phyloP scores from a whole-genome alignment of 2,113 vertebrate species.

The Seriola rivoliana region DNA sequence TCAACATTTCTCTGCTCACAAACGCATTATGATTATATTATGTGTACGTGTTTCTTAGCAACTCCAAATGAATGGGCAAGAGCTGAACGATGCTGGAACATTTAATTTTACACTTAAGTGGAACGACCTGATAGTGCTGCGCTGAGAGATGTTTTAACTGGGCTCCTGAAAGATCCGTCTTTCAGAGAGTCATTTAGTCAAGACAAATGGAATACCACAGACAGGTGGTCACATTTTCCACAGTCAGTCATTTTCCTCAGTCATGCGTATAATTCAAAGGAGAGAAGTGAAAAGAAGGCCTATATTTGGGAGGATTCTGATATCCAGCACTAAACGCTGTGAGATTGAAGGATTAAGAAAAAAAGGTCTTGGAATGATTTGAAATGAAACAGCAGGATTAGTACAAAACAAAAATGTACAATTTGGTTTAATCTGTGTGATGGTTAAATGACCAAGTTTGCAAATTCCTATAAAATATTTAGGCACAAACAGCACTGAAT shows the following conservation, averaged over 20 bases:
- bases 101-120: conserved; percentile 67
- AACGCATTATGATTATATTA: conserved; percentile 67
- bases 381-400: not conserved
- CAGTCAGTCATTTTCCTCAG: conserved; percentile 48
- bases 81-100: conserved; percentile 64
- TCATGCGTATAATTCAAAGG: conserved; percentile 46
- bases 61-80: conserved; percentile 66
- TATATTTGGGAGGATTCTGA: conserved; percentile 41
- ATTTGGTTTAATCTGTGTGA: not conserved
- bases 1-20: conserved; percentile 55
- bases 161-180: conserved; percentile 70
- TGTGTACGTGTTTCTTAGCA: conserved; percentile 72
- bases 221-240: conserved; percentile 74
- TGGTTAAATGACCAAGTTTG: not conserved
- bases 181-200: conserved; percentile 63
- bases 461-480: not conserved
- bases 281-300: conserved; percentile 42
- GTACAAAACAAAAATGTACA: not conserved
- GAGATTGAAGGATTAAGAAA: not conserved
- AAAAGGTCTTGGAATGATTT: not conserved
- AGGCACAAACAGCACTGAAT: not conserved
- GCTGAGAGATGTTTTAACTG: conserved; percentile 75
- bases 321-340: conserved; percentile 17
- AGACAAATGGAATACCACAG: conserved; percentile 65
- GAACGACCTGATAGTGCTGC: conserved; percentile 56